Conservation (phyloP, 2,888 invertebrate species). For the Marronus borbonicus region DNA sequence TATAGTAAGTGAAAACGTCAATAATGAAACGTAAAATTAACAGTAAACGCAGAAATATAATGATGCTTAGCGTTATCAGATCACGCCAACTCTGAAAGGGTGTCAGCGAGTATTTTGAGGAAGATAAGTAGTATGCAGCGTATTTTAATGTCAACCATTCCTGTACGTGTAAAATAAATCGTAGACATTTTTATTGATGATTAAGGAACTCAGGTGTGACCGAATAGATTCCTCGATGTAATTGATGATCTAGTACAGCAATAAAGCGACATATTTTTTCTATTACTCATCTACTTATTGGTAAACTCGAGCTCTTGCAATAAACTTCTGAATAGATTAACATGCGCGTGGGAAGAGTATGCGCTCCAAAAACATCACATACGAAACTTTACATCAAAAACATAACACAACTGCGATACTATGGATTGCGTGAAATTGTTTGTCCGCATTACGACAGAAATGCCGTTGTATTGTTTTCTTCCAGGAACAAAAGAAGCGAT, state of each 20-base stretch:
- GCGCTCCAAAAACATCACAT: conserved; percentile 55
- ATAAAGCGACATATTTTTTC: conserved; percentile 27
- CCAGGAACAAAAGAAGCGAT: conserved; percentile 6
- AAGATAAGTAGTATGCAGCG: no score
- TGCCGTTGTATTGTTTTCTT: conserved; percentile 39
- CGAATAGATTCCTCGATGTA: background rate
- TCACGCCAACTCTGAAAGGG: no score
- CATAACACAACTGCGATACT: conserved; percentile 53
- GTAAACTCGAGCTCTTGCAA: conserved; percentile 17
- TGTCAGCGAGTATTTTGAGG: no score
- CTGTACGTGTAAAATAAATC: no score
- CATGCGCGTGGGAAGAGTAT: conserved; percentile 52
- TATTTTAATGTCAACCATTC: no score
- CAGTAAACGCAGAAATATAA: no score
- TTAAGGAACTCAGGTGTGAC: background rate
- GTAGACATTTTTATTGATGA: no score
- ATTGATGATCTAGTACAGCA: background rate
- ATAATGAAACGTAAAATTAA: no score
- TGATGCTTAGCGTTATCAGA: no score
- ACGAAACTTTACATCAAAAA: conserved; percentile 56
- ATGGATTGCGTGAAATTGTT: conserved; percentile 53
- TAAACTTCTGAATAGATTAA: conserved; percentile 33
- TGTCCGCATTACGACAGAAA: conserved; percentile 35
- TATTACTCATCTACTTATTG: conserved; percentile 41
- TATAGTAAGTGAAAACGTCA: no score